phyloP scores from a whole-genome alignment of 2,113 vertebrate species.

The Erythrocercus mccallii region DNA sequence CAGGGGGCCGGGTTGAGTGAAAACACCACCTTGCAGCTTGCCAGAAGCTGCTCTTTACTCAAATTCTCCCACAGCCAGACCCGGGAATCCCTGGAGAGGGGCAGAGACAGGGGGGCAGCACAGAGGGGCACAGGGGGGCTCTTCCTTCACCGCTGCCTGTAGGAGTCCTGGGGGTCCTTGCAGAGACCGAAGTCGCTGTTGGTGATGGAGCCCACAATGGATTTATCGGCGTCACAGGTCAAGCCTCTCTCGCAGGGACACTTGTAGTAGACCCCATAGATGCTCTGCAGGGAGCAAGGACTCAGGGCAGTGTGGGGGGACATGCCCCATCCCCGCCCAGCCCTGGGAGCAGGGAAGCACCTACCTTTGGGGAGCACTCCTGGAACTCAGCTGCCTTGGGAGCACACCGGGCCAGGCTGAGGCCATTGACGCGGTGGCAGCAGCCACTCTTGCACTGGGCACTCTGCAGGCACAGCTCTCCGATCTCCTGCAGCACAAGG shows the following conservation, averaged over 20 bases:
- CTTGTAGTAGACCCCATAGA: slow-evolving; percentile 75
- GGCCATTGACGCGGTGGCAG: background rate
- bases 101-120: background rate
- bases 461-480: slow-evolving; percentile 77
- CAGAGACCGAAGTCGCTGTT: slow-evolving; percentile 77
- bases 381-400: slow-evolving; percentile 62
- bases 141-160: fast-evolving
- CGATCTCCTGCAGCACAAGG: slow-evolving; percentile 21
- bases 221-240: slow-evolving; percentile 62
- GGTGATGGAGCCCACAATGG: slow-evolving; percentile 74
- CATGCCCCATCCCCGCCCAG: fast-evolving
- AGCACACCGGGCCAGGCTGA: slow-evolving; percentile 72
- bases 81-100: background rate
- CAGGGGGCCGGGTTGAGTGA: fast-evolving
- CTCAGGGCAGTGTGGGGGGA: fast-evolving
- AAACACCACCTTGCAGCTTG: fast-evolving
- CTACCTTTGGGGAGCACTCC: slow-evolving; percentile 70
- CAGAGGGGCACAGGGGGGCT: fast-evolving
- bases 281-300: slow-evolving; percentile 43
- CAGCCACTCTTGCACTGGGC: slow-evolving; percentile 77
- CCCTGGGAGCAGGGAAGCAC: background rate
- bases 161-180: background rate
- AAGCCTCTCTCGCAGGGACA: slow-evolving; percentile 81
- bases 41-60: slow-evolving; percentile 14
- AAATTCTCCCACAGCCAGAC: background rate